Base-by-base conservation (phyloP, 2,113 vertebrate species). In the Saimiri boliviensis region DNA sequence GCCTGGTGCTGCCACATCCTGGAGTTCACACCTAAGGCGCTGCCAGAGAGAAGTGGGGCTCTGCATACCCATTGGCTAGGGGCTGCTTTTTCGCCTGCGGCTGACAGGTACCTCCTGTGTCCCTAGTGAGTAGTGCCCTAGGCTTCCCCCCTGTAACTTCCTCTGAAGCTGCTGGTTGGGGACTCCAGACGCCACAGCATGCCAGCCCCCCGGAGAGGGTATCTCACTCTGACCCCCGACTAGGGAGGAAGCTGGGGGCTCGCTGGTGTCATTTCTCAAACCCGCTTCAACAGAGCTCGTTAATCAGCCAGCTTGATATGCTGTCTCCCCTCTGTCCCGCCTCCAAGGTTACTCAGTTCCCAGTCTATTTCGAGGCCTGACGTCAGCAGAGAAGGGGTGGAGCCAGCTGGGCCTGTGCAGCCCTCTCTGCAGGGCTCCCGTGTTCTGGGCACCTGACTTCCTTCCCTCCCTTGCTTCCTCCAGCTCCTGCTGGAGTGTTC, bases 341-440 rank as follows among this genome's bases (percentile, higher is more conserved):
- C 89, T 97, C 97, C 97, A 91, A 94, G 97, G 97, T 98, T 97
- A 95, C 58, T 42, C 35, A 1, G 90, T 90, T 37, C 82, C 93
- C 3, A 49, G 30, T 70, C 95, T 89, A 12, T 94, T 96, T 95
- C 27, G 76, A 98, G 93, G 96, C 95, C 91, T 68, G 81, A 95
- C 32, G 35, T 92, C 94, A 96, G 89, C 89, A 81, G 95, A 80
- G 54, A 14, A 49, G 71, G 88, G 93, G 58, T 47, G 89, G 95
- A 86, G 96, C 94, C 71, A 91, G 56, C 92, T 45, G 49, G 95
- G 94, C 96, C 94, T 92, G 93, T 92, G 97, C 11, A 87, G 3
- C 92, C 45, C 82, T 89, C 88, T 77, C 96, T 66, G 40, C 98
- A 91, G 98, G 96, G 96, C 97, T 98, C 95, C 97, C 66, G 86